phyloP scores from a whole-genome alignment of 2,888 invertebrate species.

The Spialia ferax region DNA sequence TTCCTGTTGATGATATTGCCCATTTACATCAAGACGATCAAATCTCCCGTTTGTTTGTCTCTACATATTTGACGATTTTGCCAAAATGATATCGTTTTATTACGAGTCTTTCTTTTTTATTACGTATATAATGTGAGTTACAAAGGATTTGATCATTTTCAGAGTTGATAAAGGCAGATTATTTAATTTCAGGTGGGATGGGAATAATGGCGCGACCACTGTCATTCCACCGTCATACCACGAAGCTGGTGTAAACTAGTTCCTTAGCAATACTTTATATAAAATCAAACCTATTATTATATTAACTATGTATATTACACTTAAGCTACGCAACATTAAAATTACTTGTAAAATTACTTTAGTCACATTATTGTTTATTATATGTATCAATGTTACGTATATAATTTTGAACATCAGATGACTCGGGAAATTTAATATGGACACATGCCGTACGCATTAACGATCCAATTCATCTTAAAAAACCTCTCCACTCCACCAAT shows the following conservation, averaged over 20 bases:
- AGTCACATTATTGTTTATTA: constrained; percentile 84
- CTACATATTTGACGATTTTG: background rate
- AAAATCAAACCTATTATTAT: constrained; percentile 74
- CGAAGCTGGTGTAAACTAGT: constrained; percentile 61
- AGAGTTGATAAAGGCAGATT: constrained; percentile 9
- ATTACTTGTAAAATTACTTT: constrained; percentile 85
- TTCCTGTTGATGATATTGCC: constrained; percentile 29
- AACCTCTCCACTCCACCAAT: constrained; percentile 66
- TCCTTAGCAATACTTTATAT: constrained; percentile 81
- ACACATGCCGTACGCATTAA: constrained; percentile 57
- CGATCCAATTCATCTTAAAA: constrained; percentile 62
- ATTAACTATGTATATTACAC: constrained; percentile 81
- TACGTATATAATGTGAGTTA: background rate
- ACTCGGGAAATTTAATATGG: constrained; percentile 65
- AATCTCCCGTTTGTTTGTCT: constrained; percentile 15
- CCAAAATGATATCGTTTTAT: background rate
- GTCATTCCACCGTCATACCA: constrained; percentile 56
- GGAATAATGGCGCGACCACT: constrained; percentile 37
- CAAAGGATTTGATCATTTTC: constrained; percentile 15
- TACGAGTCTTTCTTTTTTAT: background rate
- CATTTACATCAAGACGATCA: constrained; percentile 18
- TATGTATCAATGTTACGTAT: constrained; percentile 86
- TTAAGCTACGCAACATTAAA: constrained; percentile 82
- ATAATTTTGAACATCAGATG: constrained; percentile 86
- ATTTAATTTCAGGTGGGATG: constrained; percentile 31